These are phyloP conservation scores for Capra hircus DNA, from an alignment of 2,113 vertebrate genomes.

Conservation along the genomic window DNA sequence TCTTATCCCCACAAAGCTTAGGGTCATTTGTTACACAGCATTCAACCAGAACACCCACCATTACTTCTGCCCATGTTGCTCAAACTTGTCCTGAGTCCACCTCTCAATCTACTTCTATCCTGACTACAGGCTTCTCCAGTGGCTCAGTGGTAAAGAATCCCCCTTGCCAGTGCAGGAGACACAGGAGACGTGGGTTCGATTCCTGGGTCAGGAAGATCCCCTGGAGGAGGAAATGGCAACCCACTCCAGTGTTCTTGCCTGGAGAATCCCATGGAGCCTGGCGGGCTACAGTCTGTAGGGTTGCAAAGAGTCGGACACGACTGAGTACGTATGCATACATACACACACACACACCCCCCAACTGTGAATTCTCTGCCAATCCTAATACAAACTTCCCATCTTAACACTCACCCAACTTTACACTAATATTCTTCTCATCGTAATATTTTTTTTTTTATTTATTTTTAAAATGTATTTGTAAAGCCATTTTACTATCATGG, in stretches of 20 bases:
- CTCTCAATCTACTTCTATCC: not conserved
- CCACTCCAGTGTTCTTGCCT: not conserved
- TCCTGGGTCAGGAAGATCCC: not conserved
- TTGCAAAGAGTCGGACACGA: not conserved
- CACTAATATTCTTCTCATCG: not conserved
- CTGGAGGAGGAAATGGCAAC: not conserved
- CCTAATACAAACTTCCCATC: too few species aligned
- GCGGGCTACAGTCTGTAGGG: not conserved
- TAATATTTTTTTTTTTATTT: not conserved
- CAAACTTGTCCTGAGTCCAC: not conserved
- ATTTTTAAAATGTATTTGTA: not conserved
- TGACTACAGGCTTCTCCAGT: rapidly evolving
- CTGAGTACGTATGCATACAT: not conserved
- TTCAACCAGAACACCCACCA: rapidly evolving
- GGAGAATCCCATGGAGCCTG: not conserved
- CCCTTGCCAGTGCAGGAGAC: not conserved
- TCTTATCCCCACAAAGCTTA: rapidly evolving
- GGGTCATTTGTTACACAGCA: rapidly evolving
- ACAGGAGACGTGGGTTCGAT: not conserved
- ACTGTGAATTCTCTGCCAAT: rapidly evolving
- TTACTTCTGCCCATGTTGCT: rapidly evolving
- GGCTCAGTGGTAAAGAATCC: not conserved
- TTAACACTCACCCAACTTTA: not conserved
- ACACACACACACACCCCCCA: not conserved
- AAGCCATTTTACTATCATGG: not conserved